Base-by-base conservation (phyloP, 2,888 invertebrate species). In the Eilema sororculum region DNA sequence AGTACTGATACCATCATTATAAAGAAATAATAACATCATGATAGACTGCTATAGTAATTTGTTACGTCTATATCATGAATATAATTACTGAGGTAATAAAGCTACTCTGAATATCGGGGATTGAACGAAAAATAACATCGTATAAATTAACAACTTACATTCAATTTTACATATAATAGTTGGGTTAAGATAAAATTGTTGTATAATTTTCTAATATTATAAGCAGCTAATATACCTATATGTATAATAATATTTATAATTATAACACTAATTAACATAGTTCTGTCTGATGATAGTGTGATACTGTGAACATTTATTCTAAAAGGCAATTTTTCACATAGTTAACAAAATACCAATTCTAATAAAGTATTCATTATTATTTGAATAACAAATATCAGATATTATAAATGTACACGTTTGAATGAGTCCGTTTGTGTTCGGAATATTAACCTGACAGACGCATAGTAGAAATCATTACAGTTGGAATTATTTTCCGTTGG, bases 1-100 rank as follows among this genome's bases (percentile, higher is more conserved):
- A 91, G 89, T 86, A 84, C 79, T 84, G 88, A 90, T 91, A 90
- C 84, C 81, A 83, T 78, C 83, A 89, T 89, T 88, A 87, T 84
- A 77, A 88, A 86, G 77, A 84, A 88, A 88, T 88, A 88, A 90
- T 88, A 88, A 87, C 84, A 83, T 85, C 82, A 85, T 89, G 88
- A 89, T 87, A 75, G 81, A 76, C 85, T 83, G 83, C 84, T 82
- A 83, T 65, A 79, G 74, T 79, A 83, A 87, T 86, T 87, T 84
- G 84, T 86, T 84, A 85, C 76, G 82, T 81, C 80, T 77, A 78
- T 76, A 76, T 82, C 78, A 85, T 86, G 80, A 84, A 84, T 86
- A 86, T 57, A 79, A 82, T 84, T 76, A 83, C 77, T 80, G 78
- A 71, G 80, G 81, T 80, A 84, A 83, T 84, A 79, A 81, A 82